These are phyloP conservation scores for Microtus oregoni DNA, from an alignment of 2,113 vertebrate genomes.

Conservation along the genomic window DNA sequence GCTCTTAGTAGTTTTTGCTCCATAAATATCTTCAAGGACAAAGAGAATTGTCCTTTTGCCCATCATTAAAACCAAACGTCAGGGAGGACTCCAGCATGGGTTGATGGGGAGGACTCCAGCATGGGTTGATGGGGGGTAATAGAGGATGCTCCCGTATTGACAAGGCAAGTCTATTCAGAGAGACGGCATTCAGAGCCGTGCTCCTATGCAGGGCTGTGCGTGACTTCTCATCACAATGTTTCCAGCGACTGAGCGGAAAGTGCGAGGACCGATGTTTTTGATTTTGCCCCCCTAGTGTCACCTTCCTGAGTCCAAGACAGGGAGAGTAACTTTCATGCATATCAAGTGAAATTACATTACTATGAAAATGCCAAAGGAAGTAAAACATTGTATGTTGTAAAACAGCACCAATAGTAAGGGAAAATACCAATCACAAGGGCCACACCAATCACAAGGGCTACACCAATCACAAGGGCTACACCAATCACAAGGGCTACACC, in stretches of 20 bases:
- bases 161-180: slow-evolving; percentile 11
- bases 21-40: slow-evolving; percentile 58
- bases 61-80: not conserved
- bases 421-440: too few species aligned
- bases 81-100: slow-evolving; percentile 28
- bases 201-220: not conserved
- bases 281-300: not conserved
- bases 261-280: not conserved
- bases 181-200: slow-evolving; percentile 16
- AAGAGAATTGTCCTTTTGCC: slow-evolving; percentile 40
- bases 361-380: not conserved
- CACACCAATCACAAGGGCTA: too few species aligned
- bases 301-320: not conserved
- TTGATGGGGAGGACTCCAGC: not conserved
- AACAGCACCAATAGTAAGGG: not conserved
- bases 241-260: not conserved
- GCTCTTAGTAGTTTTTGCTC: not conserved
- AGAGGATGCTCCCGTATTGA: not conserved
- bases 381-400: not conserved
- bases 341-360: not conserved
- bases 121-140: not conserved
- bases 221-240: not conserved
- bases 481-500: too few species aligned
- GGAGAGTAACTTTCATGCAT: not conserved
- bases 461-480: not conserved